These are phyloP conservation scores for Zaprionus davidi DNA, from an alignment of 1,140 invertebrate species.

Conservation along the genomic window DNA sequence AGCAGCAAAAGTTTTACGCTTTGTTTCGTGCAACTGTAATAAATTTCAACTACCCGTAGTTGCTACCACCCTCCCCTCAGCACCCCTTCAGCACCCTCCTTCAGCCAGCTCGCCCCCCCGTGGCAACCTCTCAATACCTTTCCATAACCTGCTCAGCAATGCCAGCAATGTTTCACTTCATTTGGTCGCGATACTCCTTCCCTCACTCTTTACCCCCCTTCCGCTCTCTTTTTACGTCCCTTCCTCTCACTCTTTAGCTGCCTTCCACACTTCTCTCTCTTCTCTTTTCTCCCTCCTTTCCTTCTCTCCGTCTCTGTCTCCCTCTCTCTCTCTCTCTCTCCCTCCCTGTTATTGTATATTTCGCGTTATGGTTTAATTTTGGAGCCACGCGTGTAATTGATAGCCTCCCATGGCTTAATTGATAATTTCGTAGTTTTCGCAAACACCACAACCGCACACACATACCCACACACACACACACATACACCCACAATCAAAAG, in stretches of 20 bases:
- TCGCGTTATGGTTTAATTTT: constrained; percentile 76
- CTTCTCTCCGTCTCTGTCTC: neutral
- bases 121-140: neutral
- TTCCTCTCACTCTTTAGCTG: neutral
- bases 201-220: neutral
- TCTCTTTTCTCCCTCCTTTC: neutral
- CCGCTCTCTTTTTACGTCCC: neutral
- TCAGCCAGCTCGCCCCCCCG: neutral
- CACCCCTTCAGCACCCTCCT: neutral
- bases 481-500: neutral
- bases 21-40: constrained; percentile 78
- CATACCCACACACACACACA: neutral
- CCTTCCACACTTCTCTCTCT: neutral
- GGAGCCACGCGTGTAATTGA: constrained; percentile 72
- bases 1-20: constrained; percentile 81
- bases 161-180: constrained; percentile 62
- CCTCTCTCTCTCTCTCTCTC: neutral
- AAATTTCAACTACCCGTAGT: constrained; percentile 70
- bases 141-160: neutral
- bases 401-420: constrained; percentile 72
- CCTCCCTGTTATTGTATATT: constrained; percentile 35
- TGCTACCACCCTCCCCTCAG: neutral
- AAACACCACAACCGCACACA: constrained; percentile 28
- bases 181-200: constrained; percentile 52
- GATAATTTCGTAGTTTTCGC: constrained; percentile 69